Conservation (phyloP, 2,113 vertebrate genomes). For the Lampris incognitus region DNA sequence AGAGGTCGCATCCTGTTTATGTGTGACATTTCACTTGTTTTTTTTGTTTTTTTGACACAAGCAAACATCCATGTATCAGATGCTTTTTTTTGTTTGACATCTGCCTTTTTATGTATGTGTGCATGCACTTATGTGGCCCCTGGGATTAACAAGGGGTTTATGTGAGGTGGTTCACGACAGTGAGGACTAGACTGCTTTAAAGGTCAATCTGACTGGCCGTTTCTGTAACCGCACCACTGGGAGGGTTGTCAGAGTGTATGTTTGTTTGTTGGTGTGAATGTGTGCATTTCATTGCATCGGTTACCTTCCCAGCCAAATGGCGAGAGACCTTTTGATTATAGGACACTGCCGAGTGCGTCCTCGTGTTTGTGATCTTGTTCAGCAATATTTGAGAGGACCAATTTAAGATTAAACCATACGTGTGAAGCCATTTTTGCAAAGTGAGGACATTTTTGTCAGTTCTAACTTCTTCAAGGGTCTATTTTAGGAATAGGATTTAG, state of each 20-base stretch:
- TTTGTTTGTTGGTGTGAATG: conserved; percentile 6
- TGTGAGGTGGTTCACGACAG: not conserved
- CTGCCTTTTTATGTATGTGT: not conserved
- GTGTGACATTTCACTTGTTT: not conserved
- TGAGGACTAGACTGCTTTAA: conserved; percentile 3
- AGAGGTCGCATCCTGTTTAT: not conserved
- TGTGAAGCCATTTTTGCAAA: no score
- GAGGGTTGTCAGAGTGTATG: not conserved
- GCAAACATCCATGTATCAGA: no score
- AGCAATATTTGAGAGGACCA: no score
- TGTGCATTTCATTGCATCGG: not conserved
- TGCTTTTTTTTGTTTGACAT: no score
- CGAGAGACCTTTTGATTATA: not conserved
- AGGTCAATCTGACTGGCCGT: conserved; percentile 24
- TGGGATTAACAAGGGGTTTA: not conserved
- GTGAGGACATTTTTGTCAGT: no score
- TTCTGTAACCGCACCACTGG: not conserved
- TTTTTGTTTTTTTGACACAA: not conserved
- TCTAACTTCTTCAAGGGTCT: no score
- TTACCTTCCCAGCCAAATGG: not conserved
- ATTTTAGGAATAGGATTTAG: no score
- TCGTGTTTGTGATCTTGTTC: no score
- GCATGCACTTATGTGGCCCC: not conserved
- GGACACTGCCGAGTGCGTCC: no score
- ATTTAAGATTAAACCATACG: no score